Evolutionary conservation across 2,888 invertebrate genomes (phyloP).

Genomic region (Andrena dorsata): DNA sequence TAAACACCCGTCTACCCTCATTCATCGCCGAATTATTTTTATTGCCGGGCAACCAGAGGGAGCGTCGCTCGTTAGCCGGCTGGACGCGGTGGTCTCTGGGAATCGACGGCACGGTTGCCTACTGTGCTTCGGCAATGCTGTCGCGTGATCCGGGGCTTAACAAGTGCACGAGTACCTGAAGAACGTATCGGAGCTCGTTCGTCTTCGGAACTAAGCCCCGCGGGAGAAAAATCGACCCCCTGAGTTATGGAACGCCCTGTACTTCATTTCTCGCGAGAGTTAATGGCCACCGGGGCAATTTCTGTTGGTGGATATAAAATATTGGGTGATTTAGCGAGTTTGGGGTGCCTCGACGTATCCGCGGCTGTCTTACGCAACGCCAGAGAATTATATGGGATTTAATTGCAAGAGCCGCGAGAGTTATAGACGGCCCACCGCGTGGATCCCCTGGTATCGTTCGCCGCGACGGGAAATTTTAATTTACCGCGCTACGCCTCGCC

Average conservation of each 20-base stretch:
- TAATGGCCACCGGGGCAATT: too few species aligned
- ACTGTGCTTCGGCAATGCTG: background rate
- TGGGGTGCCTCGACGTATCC: background rate
- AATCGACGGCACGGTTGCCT: conserved; percentile 42
- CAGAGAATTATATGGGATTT: conserved; percentile 27
- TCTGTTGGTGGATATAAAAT: background rate
- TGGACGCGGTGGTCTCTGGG: conserved; percentile 49
- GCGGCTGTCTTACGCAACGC: conserved; percentile 12
- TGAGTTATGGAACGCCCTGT: too few species aligned
- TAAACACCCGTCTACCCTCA: conserved; percentile 68
- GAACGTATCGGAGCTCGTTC: too few species aligned
- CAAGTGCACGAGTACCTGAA: too few species aligned
- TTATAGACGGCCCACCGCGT: conserved; percentile 6
- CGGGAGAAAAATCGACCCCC: too few species aligned
- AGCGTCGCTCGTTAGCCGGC: conserved; percentile 52
- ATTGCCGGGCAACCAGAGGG: conserved; percentile 63
- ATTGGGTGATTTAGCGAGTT: background rate
- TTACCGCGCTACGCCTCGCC: conserved; percentile 41
- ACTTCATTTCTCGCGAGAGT: too few species aligned
- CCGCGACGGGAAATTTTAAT: conserved; percentile 46
- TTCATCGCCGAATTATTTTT: conserved; percentile 75
- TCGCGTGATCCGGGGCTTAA: background rate
- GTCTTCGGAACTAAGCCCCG: too few species aligned
- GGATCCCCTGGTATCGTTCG: background rate
- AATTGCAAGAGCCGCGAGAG: conserved; percentile 31